Percentiles rank a stretch among this genome's conserved stretches.
Evolutionary conservation across 2,888 invertebrate genomes (phyloP).

Genomic region (Rhimphoctona megacephalus): DNA sequence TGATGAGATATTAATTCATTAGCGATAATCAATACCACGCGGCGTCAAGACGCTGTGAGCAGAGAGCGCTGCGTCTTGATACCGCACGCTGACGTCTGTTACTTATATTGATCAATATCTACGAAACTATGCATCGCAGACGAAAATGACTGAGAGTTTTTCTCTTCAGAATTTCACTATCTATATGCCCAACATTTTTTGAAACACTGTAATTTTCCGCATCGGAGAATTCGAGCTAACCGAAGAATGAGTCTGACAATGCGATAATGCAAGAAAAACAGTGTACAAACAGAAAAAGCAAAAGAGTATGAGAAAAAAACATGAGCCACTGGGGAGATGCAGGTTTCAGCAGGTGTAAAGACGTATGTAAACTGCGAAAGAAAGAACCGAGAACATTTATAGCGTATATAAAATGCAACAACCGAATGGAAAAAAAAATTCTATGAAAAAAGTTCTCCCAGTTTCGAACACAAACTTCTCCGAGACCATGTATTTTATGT

Average conservation of each 20-base stretch:
- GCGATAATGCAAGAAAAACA: conserved; percentile 22
- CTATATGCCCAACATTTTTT: background rate
- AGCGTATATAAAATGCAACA: conserved; percentile 20
- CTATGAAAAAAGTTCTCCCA: conserved; percentile 36
- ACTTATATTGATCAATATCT: background rate
- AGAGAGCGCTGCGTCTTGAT: no score
- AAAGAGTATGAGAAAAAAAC: background rate
- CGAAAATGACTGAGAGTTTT: background rate
- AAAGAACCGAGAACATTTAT: conserved; percentile 23
- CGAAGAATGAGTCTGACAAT: background rate
- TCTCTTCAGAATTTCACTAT: background rate
- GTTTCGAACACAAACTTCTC: conserved; percentile 9
- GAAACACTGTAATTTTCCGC: background rate
- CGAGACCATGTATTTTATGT: background rate
- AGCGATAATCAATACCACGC: background rate
- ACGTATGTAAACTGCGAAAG: conserved; percentile 23
- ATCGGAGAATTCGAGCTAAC: background rate
- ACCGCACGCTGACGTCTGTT: background rate
- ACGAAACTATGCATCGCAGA: background rate
- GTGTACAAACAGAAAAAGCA: conserved; percentile 5
- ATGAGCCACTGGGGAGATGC: conserved; percentile 18
- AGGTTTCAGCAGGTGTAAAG: conserved; percentile 46
- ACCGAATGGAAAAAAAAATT: conserved; percentile 2
- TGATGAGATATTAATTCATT: background rate
- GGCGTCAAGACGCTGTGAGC: background rate